Evolutionary conservation across 1,140 invertebrate genomes (phyloP).

Genomic region (Camponotus floridanus): DNA sequence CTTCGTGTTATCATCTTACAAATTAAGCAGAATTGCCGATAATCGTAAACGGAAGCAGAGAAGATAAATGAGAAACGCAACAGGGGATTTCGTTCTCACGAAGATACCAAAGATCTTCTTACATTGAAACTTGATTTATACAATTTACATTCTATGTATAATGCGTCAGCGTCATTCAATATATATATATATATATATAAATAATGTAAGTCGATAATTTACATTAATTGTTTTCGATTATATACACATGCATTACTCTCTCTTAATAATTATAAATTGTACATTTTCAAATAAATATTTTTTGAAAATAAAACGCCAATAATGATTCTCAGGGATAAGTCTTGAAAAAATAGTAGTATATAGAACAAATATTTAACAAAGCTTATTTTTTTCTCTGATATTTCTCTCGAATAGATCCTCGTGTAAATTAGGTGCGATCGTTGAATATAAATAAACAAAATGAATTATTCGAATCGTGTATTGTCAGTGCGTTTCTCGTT

Average conservation of each 20-base stretch:
- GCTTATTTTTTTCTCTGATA: background rate
- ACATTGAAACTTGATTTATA: background rate
- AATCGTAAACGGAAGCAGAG: constrained; percentile 10
- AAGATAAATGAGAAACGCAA: background rate
- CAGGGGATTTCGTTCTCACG: constrained; percentile 11
- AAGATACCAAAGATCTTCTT: background rate
- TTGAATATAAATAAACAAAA: background rate
- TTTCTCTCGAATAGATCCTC: background rate
- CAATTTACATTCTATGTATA: background rate
- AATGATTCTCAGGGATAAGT: background rate
- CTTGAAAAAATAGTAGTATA: background rate
- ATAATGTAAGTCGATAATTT: background rate
- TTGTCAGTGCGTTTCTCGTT: constrained; percentile 41
- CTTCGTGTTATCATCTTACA: background rate
- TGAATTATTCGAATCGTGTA: constrained; percentile 50
- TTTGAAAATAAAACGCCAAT: background rate
- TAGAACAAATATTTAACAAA: constrained; percentile 1
- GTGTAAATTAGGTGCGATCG: background rate
- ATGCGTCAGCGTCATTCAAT: background rate
- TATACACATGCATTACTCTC: background rate
- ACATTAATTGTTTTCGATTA: background rate
- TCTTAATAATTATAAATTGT: background rate
- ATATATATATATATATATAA: no score
- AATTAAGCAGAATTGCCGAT: constrained; percentile 38
- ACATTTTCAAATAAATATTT: background rate